These are phyloP conservation scores for Odontocerum albicorne DNA, from an alignment of 2,888 invertebrate species.

Conservation along the genomic window DNA sequence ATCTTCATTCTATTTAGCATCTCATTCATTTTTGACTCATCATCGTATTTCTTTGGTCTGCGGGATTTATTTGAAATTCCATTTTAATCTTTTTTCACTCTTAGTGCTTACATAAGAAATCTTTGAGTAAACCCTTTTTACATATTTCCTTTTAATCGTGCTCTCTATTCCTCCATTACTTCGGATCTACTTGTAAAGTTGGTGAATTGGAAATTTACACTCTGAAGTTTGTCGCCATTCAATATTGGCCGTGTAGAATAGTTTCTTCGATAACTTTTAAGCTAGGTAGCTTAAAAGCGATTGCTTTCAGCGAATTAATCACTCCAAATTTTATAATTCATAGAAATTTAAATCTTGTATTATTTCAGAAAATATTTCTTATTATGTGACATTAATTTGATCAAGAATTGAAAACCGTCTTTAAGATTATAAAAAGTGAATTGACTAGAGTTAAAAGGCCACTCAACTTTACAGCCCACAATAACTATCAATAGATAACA, in stretches of 20 bases:
- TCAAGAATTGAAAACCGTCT: too few relatives aligned
- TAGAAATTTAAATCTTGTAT: neutral
- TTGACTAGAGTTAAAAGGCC: too few relatives aligned
- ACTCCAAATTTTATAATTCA: neutral
- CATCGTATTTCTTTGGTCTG: neutral
- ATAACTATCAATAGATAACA: too few relatives aligned
- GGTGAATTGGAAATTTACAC: conserved; percentile 31
- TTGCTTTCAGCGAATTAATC: neutral
- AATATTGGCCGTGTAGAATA: conserved; percentile 18
- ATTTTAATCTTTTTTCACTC: neutral
- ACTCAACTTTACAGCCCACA: too few relatives aligned
- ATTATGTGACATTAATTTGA: too few relatives aligned
- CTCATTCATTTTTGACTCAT: neutral
- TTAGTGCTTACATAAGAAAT: too few relatives aligned
- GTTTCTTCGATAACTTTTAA: conserved; percentile 1
- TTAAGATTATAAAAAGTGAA: too few relatives aligned
- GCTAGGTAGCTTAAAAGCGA: neutral
- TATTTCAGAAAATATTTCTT: neutral
- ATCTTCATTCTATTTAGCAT: neutral
- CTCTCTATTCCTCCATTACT: neutral
- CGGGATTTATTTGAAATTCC: too few relatives aligned
- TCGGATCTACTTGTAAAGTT: conserved; percentile 8
- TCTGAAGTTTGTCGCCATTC: conserved; percentile 21
- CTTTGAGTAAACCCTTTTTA: neutral
- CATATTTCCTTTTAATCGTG: neutral